Evolutionary conservation across 2,113 vertebrate genomes (phyloP).

Genomic region (Muntiacus reevesi): DNA sequence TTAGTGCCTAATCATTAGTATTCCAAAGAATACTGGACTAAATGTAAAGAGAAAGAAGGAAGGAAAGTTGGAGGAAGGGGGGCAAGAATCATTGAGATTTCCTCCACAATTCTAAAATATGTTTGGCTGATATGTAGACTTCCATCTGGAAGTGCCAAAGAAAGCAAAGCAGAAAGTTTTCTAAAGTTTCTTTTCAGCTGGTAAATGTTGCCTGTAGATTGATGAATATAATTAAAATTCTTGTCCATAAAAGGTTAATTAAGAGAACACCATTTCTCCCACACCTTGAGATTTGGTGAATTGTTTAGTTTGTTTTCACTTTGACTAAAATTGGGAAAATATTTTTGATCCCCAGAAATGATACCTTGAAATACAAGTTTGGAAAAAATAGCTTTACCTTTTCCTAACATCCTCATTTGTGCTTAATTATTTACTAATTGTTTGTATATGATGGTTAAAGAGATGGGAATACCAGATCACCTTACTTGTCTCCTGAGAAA

Average conservation of each 20-base stretch:
- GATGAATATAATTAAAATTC: neutral
- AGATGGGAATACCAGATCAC: neutral
- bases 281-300: neutral
- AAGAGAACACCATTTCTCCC: neutral
- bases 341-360: neutral
- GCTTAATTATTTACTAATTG: neutral
- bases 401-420: neutral
- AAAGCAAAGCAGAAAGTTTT: neutral
- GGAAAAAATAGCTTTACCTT: neutral
- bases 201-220: neutral
- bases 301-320: neutral
- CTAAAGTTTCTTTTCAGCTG: neutral
- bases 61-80: fast-evolving
- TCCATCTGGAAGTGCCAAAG: neutral
- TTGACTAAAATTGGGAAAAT: neutral
- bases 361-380: neutral
- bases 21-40: neutral
- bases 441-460: neutral
- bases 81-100: neutral
- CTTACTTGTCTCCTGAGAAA: neutral
- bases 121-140: neutral
- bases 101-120: neutral
- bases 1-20: neutral
- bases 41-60: neutral
- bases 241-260: neutral